Base-by-base conservation (phyloP, 2,113 vertebrate species). In the Tenrec ecaudatus region DNA sequence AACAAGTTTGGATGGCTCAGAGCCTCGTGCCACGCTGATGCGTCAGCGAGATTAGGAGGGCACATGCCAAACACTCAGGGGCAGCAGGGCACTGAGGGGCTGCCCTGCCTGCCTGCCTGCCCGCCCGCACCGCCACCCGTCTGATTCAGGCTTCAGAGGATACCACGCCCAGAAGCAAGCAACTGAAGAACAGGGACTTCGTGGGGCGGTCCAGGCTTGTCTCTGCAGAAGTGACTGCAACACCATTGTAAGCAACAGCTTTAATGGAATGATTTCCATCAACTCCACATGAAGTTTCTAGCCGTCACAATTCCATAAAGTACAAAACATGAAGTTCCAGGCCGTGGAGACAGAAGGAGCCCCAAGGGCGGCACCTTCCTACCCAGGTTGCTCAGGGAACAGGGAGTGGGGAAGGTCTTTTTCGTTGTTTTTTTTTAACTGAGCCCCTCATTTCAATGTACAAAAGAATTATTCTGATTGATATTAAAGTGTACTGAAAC, bases 321-420 rank as follows among this genome's bases (percentile, higher is more conserved):
- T 98, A 98, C 97, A 98, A 98, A 98, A 98, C 97, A 98, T 89
- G 12, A 17, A 98, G 97, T 98, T 98, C 98, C 97, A 96, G 96
- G 96, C 94, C 96, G 95, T 93, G 95, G 96, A 97, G 95, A 97
- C 73, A 97, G 38, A 84, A 95, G 97, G 97, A 95, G 95, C 94
- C 93, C 84, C 82, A 66, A 80, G 1, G 92, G 94, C 0, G 92
- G 97, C 91, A 87, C 94, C 96, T 96, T 97, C 97, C 91, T 86
- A 95, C 97, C 97, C 96, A 92, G 96, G 95, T 81, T 88, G 95
- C 88, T 98, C 96, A 97, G 6, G 40, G 82, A 82, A 81, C 17
- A 11, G 66, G 87, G 53, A 84, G 78, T 9, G 0, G 95, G 95
- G 92, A 90, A 93, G 96, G 97, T 96, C 96, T 27, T 82, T 87